Evolutionary conservation across 1,140 invertebrate species (phyloP), one percentile per base, ranked within the genome.

Genomic region (Zaprionus inermis): DNA sequence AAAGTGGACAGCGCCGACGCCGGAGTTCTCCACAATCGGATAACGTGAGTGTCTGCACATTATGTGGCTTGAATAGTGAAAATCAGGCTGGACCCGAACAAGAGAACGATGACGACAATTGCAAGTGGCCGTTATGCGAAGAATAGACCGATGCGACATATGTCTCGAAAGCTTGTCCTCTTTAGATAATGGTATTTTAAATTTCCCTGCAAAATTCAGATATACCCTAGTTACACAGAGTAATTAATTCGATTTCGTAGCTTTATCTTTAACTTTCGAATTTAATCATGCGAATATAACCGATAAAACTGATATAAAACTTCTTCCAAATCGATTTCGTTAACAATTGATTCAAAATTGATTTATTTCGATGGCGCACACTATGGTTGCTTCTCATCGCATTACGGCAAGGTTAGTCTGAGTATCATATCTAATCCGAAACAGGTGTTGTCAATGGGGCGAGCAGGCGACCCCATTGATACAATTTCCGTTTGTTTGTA

Each of bases 11-110:
- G 5, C 52, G 38, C 0, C 30, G 20, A 4, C 36, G 34, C 34
- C 52, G 16, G 11, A 70, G 18, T n/a, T 46, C 61, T 0, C 22
- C 20, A 6, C 10, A 51, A 34, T 11, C 32, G n/a, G 22, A 34
- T 3, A 46, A 67, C 1, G 16, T 32, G 16, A 57, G 52, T 41
- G 0, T 41, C 32, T 72, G 64, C 28, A 60, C 64, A 6, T 52
- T 59, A 20, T 72, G 70, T n/a, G 56, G 64, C 9, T 18, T 59
- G 1, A 11, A 18, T 28, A 59, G 20, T 16, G 64, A 68, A 1
- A 68, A 20, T 5, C 12, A 20, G 28, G 3, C 0, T 4, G 20
- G 3, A 28, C 5, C 24, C 11, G 11, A 4, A 9, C 34, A 72
- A 0, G 28, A 7, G 0, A 34, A 32, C 18, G 59, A 38, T 2